Percentiles rank a stretch among this genome's conserved stretches.
Conservation (phyloP, 2,888 invertebrate genomes). For the Acleris cristana region DNA sequence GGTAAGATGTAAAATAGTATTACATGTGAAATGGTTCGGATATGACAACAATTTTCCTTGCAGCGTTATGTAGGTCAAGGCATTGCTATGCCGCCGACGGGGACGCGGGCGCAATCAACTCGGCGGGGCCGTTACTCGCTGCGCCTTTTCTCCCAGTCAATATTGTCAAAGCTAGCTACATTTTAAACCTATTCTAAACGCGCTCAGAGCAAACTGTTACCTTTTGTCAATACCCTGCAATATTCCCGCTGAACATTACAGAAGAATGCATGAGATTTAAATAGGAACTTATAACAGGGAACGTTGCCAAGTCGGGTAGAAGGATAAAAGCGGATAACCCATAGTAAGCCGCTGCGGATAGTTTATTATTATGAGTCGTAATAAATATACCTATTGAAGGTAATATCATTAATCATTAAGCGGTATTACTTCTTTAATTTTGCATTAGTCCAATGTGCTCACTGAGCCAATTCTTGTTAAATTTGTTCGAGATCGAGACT, state of each 20-base stretch:
- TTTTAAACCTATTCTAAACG: slow-evolving; percentile 19
- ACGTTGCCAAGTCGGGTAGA: slow-evolving; percentile 9
- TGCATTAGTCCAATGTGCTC: no score
- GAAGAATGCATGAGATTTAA: slow-evolving; percentile 7
- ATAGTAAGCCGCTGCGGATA: slow-evolving; percentile 6
- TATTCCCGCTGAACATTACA: neutral
- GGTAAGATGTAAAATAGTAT: slow-evolving; percentile 12
- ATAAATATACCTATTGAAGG: no score
- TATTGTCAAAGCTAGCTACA: slow-evolving; percentile 19
- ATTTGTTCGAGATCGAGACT: no score
- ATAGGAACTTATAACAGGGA: slow-evolving; percentile 7
- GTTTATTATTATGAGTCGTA: no score
- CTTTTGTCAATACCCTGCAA: neutral
- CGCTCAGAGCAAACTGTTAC: neutral
- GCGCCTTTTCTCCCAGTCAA: slow-evolving; percentile 23
- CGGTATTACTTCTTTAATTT: no score
- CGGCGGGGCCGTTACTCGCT: slow-evolving; percentile 28
- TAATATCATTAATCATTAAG: no score
- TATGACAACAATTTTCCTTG: slow-evolving; percentile 27
- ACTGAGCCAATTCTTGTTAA: no score
- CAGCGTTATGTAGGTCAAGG: slow-evolving; percentile 35
- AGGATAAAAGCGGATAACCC: slow-evolving; percentile 1
- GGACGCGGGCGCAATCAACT: slow-evolving; percentile 31
- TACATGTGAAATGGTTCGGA: slow-evolving; percentile 23
- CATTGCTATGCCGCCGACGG: slow-evolving; percentile 32